Percentiles rank a stretch among this genome's conserved stretches.
phyloP scores from a whole-genome alignment of 2,113 vertebrate species.

The Dasyurus viverrinus region DNA sequence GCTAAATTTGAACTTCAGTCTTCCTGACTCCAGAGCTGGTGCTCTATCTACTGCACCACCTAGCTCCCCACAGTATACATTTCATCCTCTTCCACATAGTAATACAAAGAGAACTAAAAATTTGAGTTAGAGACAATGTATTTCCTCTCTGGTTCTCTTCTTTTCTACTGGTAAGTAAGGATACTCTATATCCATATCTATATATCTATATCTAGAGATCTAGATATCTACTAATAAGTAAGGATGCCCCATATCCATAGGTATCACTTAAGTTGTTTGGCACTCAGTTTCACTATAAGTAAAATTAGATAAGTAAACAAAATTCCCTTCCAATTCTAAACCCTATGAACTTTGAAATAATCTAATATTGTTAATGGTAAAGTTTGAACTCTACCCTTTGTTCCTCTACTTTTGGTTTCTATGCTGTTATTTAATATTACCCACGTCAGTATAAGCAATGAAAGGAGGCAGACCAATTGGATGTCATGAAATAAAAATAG shows the following conservation, averaged over 20 bases:
- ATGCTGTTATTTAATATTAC: neutral
- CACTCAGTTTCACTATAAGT: neutral
- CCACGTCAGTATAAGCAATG: neutral
- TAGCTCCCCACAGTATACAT: too few relatives aligned
- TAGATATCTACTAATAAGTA: neutral
- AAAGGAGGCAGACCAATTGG: neutral
- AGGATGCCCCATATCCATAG: neutral
- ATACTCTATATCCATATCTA: neutral
- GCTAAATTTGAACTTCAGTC: too few relatives aligned
- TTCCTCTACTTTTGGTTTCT: neutral
- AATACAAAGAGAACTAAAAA: neutral
- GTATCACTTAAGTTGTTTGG: neutral
- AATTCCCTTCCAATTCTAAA: neutral
- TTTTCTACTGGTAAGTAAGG: neutral
- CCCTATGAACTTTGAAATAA: neutral
- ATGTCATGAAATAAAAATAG: neutral
- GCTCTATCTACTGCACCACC: too few relatives aligned
- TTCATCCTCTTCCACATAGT: too few relatives aligned
- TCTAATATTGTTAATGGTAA: neutral
- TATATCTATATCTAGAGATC: too few relatives aligned
- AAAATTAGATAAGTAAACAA: neutral
- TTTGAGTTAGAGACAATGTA: neutral
- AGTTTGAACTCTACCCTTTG: neutral
- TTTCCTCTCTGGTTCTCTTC: neutral
- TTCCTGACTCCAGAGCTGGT: too few relatives aligned